Percentiles rank a stretch among this genome's conserved stretches.
phyloP scores from a whole-genome alignment of 1,140 invertebrate genomes.

The Atopsyche davidsoni region DNA sequence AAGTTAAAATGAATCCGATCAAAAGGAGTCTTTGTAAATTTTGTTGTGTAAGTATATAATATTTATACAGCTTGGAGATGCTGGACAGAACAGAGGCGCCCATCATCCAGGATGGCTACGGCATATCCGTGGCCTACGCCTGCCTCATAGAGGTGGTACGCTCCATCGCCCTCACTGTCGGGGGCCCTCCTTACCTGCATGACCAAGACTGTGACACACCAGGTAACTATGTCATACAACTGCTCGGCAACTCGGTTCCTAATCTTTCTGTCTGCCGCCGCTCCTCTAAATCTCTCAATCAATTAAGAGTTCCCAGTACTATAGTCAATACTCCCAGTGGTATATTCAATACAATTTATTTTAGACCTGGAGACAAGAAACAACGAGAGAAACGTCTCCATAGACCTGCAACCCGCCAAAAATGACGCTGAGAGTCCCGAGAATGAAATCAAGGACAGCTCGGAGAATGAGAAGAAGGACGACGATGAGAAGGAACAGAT shows the following conservation, averaged over 20 bases:
- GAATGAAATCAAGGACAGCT: slow-evolving; percentile 12
- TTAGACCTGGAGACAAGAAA: slow-evolving; percentile 28
- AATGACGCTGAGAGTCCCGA: slow-evolving; percentile 9
- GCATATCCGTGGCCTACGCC: slow-evolving; percentile 89
- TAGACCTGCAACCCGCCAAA: slow-evolving; percentile 16
- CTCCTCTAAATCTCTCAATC: no score
- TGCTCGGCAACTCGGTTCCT: no score
- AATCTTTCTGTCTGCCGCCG: no score
- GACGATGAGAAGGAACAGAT: slow-evolving; percentile 21
- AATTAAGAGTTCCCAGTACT: no score
- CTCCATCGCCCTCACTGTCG: slow-evolving; percentile 65
- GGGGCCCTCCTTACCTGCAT: slow-evolving; percentile 48
- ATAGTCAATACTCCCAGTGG: no score
- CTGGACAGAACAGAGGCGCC: slow-evolving; percentile 93
- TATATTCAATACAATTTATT: background rate
- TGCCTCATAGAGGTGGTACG: slow-evolving; percentile 84
- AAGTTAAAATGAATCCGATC: background rate
- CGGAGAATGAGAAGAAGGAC: slow-evolving; percentile 24
- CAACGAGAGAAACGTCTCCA: slow-evolving; percentile 24
- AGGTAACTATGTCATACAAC: no score
- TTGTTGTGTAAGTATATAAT: background rate
- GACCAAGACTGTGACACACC: slow-evolving; percentile 32
- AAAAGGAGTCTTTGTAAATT: background rate
- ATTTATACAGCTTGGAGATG: slow-evolving; percentile 77
- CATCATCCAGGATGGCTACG: slow-evolving; percentile 88